phyloP scores from a whole-genome alignment of 2,888 invertebrate species.

The Spisula solida region DNA sequence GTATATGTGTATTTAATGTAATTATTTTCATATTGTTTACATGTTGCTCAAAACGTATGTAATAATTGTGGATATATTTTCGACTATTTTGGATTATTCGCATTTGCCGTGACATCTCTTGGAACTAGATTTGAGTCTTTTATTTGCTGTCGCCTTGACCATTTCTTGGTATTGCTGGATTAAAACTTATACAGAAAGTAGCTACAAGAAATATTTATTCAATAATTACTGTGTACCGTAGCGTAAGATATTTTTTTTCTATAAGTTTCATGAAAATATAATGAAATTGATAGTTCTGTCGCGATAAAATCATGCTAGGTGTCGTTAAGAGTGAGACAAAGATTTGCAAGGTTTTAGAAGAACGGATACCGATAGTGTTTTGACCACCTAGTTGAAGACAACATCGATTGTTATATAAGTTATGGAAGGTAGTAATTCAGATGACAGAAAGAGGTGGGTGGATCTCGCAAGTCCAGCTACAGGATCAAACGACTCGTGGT shows the following conservation, averaged over 20 bases:
- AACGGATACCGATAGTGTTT: neutral
- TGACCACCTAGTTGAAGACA: neutral
- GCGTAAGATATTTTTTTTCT: too few relatives aligned
- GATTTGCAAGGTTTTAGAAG: neutral
- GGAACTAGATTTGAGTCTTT: too few relatives aligned
- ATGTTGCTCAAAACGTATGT: neutral
- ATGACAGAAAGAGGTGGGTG: conserved; percentile 20
- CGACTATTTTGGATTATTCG: neutral
- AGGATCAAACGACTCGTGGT: neutral
- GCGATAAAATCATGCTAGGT: neutral
- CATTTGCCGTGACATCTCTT: too few relatives aligned
- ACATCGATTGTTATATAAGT: neutral
- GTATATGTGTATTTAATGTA: neutral
- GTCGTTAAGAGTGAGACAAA: neutral
- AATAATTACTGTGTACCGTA: too few relatives aligned
- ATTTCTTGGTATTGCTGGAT: too few relatives aligned
- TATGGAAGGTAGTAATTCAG: neutral
- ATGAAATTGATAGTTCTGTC: neutral
- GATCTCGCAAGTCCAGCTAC: neutral
- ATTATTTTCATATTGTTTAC: neutral
- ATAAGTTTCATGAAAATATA: neutral
- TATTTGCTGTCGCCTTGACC: neutral
- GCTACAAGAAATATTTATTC: too few relatives aligned
- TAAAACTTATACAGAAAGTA: neutral
- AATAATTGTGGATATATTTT: neutral